These are phyloP conservation scores for Gavia stellata DNA, from an alignment of 2,113 vertebrate genomes.

Conservation along the genomic window DNA sequence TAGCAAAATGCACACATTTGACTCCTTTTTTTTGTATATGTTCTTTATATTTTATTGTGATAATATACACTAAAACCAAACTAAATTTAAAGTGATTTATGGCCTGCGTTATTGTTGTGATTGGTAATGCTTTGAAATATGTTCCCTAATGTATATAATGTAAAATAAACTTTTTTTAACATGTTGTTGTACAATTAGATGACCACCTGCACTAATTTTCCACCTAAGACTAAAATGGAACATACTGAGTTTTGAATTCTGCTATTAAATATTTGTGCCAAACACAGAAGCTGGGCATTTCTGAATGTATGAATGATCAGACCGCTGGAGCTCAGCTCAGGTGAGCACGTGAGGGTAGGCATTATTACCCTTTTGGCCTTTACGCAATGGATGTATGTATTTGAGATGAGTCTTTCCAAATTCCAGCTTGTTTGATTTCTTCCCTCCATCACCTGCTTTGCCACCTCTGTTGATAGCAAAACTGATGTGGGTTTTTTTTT, in stretches of 20 bases:
- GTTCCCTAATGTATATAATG: slow-evolving; percentile 80
- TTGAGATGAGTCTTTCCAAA: neutral
- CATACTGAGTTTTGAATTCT: slow-evolving; percentile 15
- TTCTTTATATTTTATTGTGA: slow-evolving; percentile 77
- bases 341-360: neutral
- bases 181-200: slow-evolving; percentile 71
- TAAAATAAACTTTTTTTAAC: slow-evolving; percentile 86
- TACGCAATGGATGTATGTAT: neutral
- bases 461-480: neutral
- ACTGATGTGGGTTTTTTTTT: neutral
- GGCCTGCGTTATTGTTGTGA: slow-evolving; percentile 74
- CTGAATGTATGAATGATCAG: neutral
- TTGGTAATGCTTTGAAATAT: slow-evolving; percentile 75
- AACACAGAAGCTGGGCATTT: neutral
- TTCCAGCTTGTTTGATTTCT: neutral
- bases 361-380: neutral
- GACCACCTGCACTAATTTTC: slow-evolving; percentile 55
- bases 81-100: slow-evolving; percentile 74
- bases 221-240: slow-evolving; percentile 5
- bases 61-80: slow-evolving; percentile 75
- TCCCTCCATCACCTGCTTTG: neutral
- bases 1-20: slow-evolving; percentile 69
- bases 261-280: slow-evolving; percentile 46
- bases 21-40: slow-evolving; percentile 68
- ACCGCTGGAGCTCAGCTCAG: neutral